Conservation (phyloP, 2,113 vertebrate species). For the Eudyptes chrysolophus region DNA sequence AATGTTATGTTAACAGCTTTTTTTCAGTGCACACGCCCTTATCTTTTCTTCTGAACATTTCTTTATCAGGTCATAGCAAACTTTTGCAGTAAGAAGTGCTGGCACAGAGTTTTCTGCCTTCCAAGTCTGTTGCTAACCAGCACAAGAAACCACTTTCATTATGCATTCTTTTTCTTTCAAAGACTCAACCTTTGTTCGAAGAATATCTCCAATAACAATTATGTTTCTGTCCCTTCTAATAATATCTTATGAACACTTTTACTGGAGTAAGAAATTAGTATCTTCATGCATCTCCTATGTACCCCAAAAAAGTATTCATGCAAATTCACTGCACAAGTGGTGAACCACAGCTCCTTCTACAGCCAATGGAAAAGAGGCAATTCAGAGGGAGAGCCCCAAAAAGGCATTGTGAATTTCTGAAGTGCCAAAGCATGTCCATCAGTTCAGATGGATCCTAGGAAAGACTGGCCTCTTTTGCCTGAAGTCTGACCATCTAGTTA, state of each 20-base stretch:
- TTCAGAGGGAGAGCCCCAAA: neutral
- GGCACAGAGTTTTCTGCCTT: neutral
- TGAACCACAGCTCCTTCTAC: neutral
- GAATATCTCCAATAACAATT: neutral
- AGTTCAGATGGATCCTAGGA: neutral
- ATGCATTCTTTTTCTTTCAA: neutral
- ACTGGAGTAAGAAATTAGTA: neutral
- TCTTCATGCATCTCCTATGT: neutral
- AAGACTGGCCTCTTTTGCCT: neutral
- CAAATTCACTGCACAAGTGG: neutral
- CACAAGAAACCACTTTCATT: neutral
- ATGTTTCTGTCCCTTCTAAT: neutral
- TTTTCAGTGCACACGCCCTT: neutral
- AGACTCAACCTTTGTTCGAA: neutral
- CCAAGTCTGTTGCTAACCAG: neutral
- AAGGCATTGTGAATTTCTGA: neutral
- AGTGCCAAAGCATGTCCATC: neutral
- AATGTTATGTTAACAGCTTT: neutral
- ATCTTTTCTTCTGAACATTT: neutral
- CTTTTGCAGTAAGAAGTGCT: neutral
- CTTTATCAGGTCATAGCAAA: slow-evolving; percentile 49
- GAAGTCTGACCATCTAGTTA: neutral
- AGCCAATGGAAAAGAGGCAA: neutral
- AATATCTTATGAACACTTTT: neutral
- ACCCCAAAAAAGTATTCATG: neutral